Evolutionary conservation across 2,888 invertebrate species (phyloP), one percentile per base, ranked within the genome.

Genomic region (Antheraea yamamai): DNA sequence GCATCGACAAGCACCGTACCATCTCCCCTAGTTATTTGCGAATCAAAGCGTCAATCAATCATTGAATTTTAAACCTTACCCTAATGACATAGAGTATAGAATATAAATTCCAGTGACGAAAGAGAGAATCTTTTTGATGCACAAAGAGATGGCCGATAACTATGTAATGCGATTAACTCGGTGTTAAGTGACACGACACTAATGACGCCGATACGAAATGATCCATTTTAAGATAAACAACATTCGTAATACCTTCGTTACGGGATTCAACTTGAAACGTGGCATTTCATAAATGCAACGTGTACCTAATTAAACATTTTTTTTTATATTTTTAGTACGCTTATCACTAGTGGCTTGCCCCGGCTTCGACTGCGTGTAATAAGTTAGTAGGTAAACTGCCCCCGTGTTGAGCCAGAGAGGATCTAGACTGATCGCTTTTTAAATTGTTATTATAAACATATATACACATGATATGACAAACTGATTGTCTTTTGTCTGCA

Each of bases 151-250:
- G 83, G 80, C 77, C 87, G 92, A 92, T 92, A 92, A 84, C 85
- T 87, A 86, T 89, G 88, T 92, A 91, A 93, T 91, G 88, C 92
- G 93, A 93, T 94, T 93, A 93, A 92, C 90, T 90, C 79, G 79
- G 85, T 81, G 90, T 86, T 91, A 92, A 93, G 91, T 92, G 93
- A 92, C 92, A 89, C 86, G 87, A 86, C 86, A 91, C 91, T 92
- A 93, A 93, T 92, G 93, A 92, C 89, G 88, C 82, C 84, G 87
- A 90, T 90, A 90, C 88, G 84, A 84, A 87, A 89, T 86, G 81
- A 80, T 84, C 85, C 83, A 79, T 82, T 86, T 85, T 82, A 66
- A 74, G 74, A 72, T 74, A 72, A 74, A 51, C 64, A 74, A 51
- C 64, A 73, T 39, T 74, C 30, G 66, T 76, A 73, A 73, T 26